Base-by-base conservation (phyloP, 2,797 vertebrate species). In the Mastacembelus armatus region DNA sequence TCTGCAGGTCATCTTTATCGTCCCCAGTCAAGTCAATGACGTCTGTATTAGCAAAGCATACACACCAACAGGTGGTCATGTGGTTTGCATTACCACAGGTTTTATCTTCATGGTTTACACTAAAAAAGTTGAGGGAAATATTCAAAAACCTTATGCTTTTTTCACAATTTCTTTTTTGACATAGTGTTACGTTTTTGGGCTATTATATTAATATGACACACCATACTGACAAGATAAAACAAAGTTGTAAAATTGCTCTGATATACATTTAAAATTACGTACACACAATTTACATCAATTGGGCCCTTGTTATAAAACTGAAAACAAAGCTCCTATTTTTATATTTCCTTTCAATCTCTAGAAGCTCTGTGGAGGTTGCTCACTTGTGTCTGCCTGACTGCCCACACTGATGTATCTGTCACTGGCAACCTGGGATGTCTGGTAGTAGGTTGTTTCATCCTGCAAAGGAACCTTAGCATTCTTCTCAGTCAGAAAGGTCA, bases 1-100 rank as follows among this genome's bases (percentile, higher is more conserved):
- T 96, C 93, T 99, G 98, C 86, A 99, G 95, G 93, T 99, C 98
- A 95, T 99, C 98, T 94, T 99, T 99, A 93, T 99, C 98, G 81
- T 99, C 97, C 66, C 97, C 98, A 65, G 98, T 99, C 90, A 99
- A 95, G 93, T 99, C 98, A 79, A 99, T 98, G 80, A 98, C 96
- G 92, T 97, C 98, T 99, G 92, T 86, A 94, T 90, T 74, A 85
- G 71, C 19, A 26, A 55, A 54, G 24, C 9, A 60, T 7, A 65
- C 3, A 54, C 5, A 56, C 5, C 24, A 1, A 59, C 12, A n/a
- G 40, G 6, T 9, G n/a, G n/a, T n/a, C n/a, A 51, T 8, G 33
- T 55, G 9, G 11, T 30, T 39, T 30, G 38, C 14, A 56, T 10
- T 0, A 21, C n/a, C n/a, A n/a, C n/a, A n/a, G n/a, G n/a, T n/a